phyloP scores from a whole-genome alignment of 2,888 invertebrate genomes.

The Lasioglossum morio region DNA sequence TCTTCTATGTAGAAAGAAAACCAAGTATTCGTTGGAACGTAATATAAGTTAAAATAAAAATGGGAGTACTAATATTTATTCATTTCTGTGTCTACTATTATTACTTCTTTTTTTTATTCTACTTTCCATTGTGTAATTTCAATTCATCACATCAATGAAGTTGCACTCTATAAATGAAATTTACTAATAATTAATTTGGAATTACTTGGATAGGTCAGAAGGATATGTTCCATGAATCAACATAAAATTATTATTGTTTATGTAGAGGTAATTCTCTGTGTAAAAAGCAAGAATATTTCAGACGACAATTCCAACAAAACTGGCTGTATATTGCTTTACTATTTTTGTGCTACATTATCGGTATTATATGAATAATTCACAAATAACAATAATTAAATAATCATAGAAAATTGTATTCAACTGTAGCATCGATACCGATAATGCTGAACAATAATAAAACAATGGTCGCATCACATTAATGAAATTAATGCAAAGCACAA shows the following conservation, averaged over 20 bases:
- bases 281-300: slow-evolving; percentile 24
- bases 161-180: slow-evolving; percentile 36
- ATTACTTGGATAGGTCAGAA: slow-evolving; percentile 34
- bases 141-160: slow-evolving; percentile 28
- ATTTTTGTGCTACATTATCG: slow-evolving; percentile 14
- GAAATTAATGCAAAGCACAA: slow-evolving; percentile 39
- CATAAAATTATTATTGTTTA: slow-evolving; percentile 24
- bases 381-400: neutral
- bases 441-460: slow-evolving; percentile 32
- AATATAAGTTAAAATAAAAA: slow-evolving; percentile 7
- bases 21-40: neutral
- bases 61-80: slow-evolving; percentile 13
- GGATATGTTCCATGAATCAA: slow-evolving; percentile 29
- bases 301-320: slow-evolving; percentile 19
- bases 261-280: neutral
- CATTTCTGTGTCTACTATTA: slow-evolving; percentile 8
- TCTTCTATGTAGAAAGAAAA: slow-evolving; percentile 5
- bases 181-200: slow-evolving; percentile 26
- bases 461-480: slow-evolving; percentile 13
- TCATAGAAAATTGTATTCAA: neutral
- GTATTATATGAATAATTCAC: slow-evolving; percentile 23
- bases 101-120: neutral
- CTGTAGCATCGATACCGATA: slow-evolving; percentile 37
- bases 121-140: slow-evolving; percentile 46
- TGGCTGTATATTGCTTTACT: slow-evolving; percentile 24